Evolutionary conservation across 2,888 invertebrate genomes (phyloP).

Genomic region (Endomychus coccineus): DNA sequence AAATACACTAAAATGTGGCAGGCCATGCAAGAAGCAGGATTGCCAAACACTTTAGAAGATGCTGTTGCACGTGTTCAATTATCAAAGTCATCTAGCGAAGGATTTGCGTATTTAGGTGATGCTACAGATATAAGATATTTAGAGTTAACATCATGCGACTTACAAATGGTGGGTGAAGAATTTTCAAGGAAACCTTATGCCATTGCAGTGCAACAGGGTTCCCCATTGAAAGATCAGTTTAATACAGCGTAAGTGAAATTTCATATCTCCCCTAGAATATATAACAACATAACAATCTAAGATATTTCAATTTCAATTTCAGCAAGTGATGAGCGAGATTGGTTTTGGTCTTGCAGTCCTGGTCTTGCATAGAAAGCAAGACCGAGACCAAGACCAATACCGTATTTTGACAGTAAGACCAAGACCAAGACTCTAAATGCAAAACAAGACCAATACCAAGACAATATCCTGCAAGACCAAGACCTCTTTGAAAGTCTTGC

Average conservation of each 20-base stretch:
- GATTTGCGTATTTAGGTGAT: conserved; percentile 78
- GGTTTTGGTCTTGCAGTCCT: too few relatives aligned
- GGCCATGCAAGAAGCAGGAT: conserved; percentile 76
- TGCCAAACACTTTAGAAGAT: conserved; percentile 72
- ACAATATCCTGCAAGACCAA: too few relatives aligned
- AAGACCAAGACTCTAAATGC: too few relatives aligned
- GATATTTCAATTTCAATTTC: too few relatives aligned
- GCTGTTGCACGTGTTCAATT: conserved; percentile 67
- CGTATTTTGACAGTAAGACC: too few relatives aligned
- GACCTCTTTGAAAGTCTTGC: too few relatives aligned
- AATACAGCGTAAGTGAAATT: conserved; percentile 80
- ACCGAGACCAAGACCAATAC: too few relatives aligned
- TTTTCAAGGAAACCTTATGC: conserved; percentile 97
- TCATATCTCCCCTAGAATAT: too few relatives aligned
- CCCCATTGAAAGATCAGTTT: conserved; percentile 87
- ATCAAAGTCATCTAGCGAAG: conserved; percentile 65
- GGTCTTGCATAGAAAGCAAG: too few relatives aligned
- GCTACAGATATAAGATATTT: conserved; percentile 80
- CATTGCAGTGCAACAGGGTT: conserved; percentile 93
- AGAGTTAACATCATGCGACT: conserved; percentile 75
- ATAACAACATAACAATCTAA: too few relatives aligned
- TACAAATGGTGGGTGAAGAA: conserved; percentile 91
- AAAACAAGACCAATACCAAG: too few relatives aligned
- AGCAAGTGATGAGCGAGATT: too few relatives aligned
- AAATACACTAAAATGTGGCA: conserved; percentile 99